Conservation (phyloP, 2,113 vertebrate genomes). For the Cynoglossus semilaevis region DNA sequence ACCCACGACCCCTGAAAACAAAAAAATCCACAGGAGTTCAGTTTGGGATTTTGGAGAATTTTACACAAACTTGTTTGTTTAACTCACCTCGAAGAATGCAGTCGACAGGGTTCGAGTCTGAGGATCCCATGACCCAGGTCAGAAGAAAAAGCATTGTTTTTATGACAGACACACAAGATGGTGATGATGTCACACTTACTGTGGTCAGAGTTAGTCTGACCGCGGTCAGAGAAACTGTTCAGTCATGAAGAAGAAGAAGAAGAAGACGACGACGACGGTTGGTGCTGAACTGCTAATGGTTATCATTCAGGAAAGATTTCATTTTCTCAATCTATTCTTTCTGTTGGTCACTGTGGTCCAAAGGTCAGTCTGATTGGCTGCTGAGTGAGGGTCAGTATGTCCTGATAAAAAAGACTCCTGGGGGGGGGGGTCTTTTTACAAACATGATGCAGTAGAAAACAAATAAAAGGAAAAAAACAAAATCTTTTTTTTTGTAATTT, state of each 20-base stretch:
- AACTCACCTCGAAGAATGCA: conserved; percentile 80
- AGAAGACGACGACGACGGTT: background rate
- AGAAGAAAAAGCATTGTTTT: conserved; percentile 51
- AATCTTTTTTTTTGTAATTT: no score
- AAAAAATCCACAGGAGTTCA: background rate
- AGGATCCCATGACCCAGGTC: conserved; percentile 72
- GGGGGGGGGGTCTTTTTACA: no score
- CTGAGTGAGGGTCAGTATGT: conserved; percentile 6
- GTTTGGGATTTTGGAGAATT: background rate
- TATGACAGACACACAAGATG: background rate
- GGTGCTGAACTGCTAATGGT: conserved; percentile 9
- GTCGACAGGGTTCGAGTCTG: conserved; percentile 70
- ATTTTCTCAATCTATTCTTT: background rate
- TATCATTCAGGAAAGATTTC: conserved; percentile 7
- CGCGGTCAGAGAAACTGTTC: background rate
- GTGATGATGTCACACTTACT: no score
- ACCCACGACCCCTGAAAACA: conserved; percentile 77
- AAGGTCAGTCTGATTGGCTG: conserved; percentile 49
- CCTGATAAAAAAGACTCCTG: conserved; percentile 36
- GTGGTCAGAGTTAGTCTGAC: conserved; percentile 7
- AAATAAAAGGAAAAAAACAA: no score
- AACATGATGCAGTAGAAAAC: no score
- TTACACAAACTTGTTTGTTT: background rate
- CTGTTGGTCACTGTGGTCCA: conserved; percentile 32
- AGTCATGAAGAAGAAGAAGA: background rate